Evolutionary conservation across 1,140 invertebrate genomes (phyloP), one percentile per base, ranked within the genome.

Genomic region (Micrasema minimum): DNA sequence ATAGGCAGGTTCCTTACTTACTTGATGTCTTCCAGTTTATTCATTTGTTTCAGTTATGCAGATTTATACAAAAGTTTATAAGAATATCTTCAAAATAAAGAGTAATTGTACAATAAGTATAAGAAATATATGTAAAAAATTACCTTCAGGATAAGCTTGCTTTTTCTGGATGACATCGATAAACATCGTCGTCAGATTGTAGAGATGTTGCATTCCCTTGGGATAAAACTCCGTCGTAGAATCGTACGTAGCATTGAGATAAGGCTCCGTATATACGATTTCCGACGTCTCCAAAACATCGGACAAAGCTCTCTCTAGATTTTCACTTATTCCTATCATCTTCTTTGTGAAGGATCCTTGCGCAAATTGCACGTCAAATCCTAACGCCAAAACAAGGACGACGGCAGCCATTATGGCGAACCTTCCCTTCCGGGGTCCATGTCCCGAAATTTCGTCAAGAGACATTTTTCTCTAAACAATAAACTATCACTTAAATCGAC

Each of bases 201-300:
- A 90, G 14, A 91, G 84, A 75, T 88, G 87, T 38, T 86, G 86
- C 90, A 91, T 91, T 43, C 89, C 89, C 75, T 85, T 85, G 72
- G 89, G 85, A 75, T 90, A 85, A 80, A 89, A 90, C 67, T 85
- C 84, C 20, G 86, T 83, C 50, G 80, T 82, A 11, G 89, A 85
- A 66, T 83, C 79, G 79, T 90, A 90, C n/a, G 83, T 82, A 35
- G 78, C 77, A 76, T 83, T 85, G 68, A 82, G 77, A n/a, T 78
- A 66, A 2, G 82, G 80, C 75, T 75, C 74, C 57, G 82, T 81
- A 78, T 83, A 85, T 46, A 78, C 77, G 66, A 82, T 79, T n/a
- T 75, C 76, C n/a, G 78, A 77, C 72, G 76, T 78, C 46, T 80
- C 77, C 78, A 80, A 75, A 43, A 81, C 79, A 16, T 77, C 77